phyloP scores from a whole-genome alignment of 2,797 vertebrate species.

The Liasis olivaceus region DNA sequence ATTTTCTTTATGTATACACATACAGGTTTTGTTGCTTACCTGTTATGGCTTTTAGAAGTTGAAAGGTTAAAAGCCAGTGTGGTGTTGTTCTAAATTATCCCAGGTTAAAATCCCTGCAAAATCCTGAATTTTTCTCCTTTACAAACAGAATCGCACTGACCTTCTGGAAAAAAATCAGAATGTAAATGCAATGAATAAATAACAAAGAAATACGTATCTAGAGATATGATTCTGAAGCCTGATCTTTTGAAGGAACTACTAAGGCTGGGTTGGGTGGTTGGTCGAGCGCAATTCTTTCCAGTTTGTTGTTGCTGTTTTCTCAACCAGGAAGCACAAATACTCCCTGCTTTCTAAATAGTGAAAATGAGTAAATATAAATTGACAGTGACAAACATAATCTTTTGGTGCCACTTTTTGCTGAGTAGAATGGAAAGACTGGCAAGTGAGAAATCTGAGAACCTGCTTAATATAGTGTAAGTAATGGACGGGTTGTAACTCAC shows the following conservation, averaged over 20 bases:
- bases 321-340: slow-evolving; percentile 30
- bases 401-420: not conserved
- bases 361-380: slow-evolving; percentile 37
- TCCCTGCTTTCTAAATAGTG: slow-evolving; percentile 22
- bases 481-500: not conserved
- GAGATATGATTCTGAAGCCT: not conserved
- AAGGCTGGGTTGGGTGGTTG: not conserved
- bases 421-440: slow-evolving; percentile 16
- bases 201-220: not conserved
- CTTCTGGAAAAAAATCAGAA: not conserved
- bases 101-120: not conserved
- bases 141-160: not conserved
- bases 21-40: not conserved
- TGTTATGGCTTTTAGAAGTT: not conserved
- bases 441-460: slow-evolving; percentile 30
- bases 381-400: not conserved
- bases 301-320: slow-evolving; percentile 8
- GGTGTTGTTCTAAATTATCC: not conserved
- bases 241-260: not conserved
- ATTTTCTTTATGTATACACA: not conserved
- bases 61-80: not conserved
- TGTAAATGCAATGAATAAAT: not conserved
- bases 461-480: not conserved
- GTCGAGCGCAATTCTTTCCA: not conserved
- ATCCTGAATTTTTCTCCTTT: not conserved